Conservation (phyloP, 2,888 invertebrate genomes). For the Invenusta paracnida region DNA sequence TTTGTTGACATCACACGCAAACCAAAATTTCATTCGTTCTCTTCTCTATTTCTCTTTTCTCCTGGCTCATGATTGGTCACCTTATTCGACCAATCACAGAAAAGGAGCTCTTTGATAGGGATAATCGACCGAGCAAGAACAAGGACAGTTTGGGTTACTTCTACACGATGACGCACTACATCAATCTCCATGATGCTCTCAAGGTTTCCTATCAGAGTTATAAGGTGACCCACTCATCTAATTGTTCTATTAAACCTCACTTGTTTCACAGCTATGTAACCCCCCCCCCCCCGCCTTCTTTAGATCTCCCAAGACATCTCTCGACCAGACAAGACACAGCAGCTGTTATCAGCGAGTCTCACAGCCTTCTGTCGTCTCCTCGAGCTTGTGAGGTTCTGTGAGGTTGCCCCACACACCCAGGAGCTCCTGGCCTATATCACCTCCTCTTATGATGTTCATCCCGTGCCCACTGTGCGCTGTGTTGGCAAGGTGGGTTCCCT, state of each 20-base stretch:
- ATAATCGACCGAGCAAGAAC: conserved; percentile 15
- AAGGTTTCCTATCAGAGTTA: conserved; percentile 79
- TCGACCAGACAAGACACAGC: conserved; percentile 55
- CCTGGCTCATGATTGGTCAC: too few species aligned
- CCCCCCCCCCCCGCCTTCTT: too few species aligned
- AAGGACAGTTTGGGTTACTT: conserved; percentile 59
- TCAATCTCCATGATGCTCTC: conserved; percentile 76
- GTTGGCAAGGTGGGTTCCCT: background rate
- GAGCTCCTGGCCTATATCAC: conserved; percentile 73
- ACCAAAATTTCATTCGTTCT: too few species aligned
- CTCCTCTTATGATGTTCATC: background rate
- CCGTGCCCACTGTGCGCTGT: background rate
- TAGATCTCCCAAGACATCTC: conserved; percentile 61
- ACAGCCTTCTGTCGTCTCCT: conserved; percentile 67
- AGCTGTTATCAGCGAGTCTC: conserved; percentile 62
- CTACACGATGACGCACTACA: conserved; percentile 70
- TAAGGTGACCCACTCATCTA: too few species aligned
- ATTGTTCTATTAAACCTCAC: too few species aligned
- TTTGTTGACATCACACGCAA: too few species aligned
- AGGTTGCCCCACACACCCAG: conserved; percentile 72
- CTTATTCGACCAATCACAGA: too few species aligned
- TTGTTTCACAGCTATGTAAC: too few species aligned
- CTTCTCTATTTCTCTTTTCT: too few species aligned
- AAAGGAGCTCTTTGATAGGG: background rate
- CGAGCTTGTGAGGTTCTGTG: conserved; percentile 62